Conservation (phyloP, 2,888 invertebrate species). For the Hemicrepidius hirtus region DNA sequence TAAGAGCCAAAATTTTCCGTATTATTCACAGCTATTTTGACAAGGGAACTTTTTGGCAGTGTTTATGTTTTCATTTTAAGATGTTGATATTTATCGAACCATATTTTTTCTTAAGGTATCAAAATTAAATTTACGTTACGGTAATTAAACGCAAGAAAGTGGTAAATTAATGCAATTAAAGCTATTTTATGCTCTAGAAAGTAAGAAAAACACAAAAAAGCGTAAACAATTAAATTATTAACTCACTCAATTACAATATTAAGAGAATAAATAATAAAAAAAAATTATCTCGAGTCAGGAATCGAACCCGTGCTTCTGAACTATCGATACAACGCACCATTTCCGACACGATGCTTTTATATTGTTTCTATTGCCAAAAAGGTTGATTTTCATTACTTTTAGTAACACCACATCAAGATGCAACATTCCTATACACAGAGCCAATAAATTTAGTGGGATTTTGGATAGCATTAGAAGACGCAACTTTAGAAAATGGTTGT, state of each 20-base stretch:
- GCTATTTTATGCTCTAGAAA: no score
- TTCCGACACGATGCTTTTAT: no score
- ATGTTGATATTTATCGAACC: neutral
- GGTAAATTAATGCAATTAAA: neutral
- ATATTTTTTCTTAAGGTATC: neutral
- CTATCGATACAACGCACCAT: no score
- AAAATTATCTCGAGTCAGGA: no score
- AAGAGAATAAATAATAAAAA: no score
- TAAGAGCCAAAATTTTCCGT: slow-evolving; percentile 2
- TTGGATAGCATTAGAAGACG: slow-evolving; percentile 98
- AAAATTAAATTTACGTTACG: neutral
- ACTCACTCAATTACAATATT: no score
- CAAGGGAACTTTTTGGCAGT: neutral
- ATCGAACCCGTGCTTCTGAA: no score
- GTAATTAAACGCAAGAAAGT: neutral
- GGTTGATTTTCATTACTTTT: no score
- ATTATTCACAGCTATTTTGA: slow-evolving; percentile 6
- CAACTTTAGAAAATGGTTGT: slow-evolving; percentile 95
- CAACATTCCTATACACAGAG: slow-evolving; percentile 89
- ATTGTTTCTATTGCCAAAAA: no score
- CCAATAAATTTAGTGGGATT: slow-evolving; percentile 89
- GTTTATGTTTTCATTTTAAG: neutral
- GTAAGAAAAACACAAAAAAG: no score
- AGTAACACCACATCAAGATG: slow-evolving; percentile 85
- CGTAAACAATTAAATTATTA: no score